Base-by-base conservation (phyloP, 2,888 invertebrate species). In the Pyralis farinalis region DNA sequence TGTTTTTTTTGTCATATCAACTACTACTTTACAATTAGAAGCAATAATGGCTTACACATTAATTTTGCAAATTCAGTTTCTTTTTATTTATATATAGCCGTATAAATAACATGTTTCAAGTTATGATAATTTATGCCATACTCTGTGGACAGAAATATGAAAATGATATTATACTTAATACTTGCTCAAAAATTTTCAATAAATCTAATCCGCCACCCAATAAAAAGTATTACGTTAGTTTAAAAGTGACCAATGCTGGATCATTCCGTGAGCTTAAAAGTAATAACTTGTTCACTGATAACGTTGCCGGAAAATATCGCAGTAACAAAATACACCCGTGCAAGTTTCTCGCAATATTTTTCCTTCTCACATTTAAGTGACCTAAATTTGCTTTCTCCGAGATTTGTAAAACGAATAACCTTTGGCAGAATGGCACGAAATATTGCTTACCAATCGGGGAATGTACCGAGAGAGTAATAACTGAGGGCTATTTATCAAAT, bases 231-330 rank as follows among this genome's bases (percentile, higher is more conserved):
- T 8, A 25, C n/a, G n/a, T 25, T 5, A 25, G 3, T 4, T 25
- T 29, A 29, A 12, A 27, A 35, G n/a, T 35, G 16, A 27, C 28
- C 16, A 5, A 32, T 4, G 16, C 12, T 16, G 36, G 9, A 42
- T 28, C 32, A 41, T 21, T 34, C 9, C 29, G 29, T 58, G 54
- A 53, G 58, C 52, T 49, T 46, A 54, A 44, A 45, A 46, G 29
- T 28, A 37, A 20, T 37, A 21, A 29, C 37, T 37, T 37, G 37
- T 37, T 21, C 20, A 30, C 37, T 37, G 30, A 37, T 37, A 37
- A 9, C 37, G 37, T 20, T 37, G 28, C 30, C 16, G 28, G 21
- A 30, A 35, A 37, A 37, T 37, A 30, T 30, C 20, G 37, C 20
- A 16, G 37, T 29, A 37, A 37, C 37, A 37, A 37, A 37, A 37